A percentile compares a stretch with the other conserved stretches of the same genome.
These are phyloP conservation scores for Caenorhabditis japonica DNA, from an alignment of 2,888 invertebrate genomes.

Conservation along the genomic window DNA sequence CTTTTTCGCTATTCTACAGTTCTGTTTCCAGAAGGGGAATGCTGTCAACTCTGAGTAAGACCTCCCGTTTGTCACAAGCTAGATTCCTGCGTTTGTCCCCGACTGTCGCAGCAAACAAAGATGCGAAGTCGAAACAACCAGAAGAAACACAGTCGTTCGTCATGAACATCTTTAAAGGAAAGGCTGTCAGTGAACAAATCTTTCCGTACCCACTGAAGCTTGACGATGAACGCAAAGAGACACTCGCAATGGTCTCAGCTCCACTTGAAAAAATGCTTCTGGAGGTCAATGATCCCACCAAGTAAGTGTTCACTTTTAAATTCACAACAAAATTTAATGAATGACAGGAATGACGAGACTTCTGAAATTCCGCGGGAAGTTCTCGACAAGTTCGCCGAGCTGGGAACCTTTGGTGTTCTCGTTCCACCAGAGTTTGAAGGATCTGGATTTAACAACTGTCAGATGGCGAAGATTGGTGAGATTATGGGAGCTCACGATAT, in stretches of 20 bases:
- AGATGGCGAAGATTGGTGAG: conserved; percentile 91
- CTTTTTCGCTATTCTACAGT: too few species aligned
- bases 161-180: conserved; percentile 91
- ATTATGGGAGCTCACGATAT: conserved; percentile 93
- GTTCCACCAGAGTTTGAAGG: conserved; percentile 85
- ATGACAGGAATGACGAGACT: conserved; percentile 89
- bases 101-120: conserved; percentile 23
- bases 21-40: too few species aligned
- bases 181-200: conserved; percentile 81
- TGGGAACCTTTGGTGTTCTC: conserved; percentile 90
- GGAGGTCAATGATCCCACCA: conserved; percentile 72
- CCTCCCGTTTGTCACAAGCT: conserved; percentile 23
- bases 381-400: too few species aligned
- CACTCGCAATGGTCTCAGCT: conserved; percentile 80
- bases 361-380: conserved; percentile 85
- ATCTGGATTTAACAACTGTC: conserved; percentile 77
- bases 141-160: conserved; percentile 88
- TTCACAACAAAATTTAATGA: too few species aligned
- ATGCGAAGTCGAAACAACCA: conserved; percentile 27
- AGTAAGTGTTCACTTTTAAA: conserved; percentile 51
- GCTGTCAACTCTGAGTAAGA: conserved; percentile 39
- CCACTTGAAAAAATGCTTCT: conserved; percentile 74
- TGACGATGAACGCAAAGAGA: conserved; percentile 87
- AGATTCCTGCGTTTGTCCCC: conserved; percentile 33
- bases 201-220: conserved; percentile 93